These are phyloP conservation scores for Aleiodes testaceus DNA, from an alignment of 2,888 invertebrate genomes.

Conservation along the genomic window DNA sequence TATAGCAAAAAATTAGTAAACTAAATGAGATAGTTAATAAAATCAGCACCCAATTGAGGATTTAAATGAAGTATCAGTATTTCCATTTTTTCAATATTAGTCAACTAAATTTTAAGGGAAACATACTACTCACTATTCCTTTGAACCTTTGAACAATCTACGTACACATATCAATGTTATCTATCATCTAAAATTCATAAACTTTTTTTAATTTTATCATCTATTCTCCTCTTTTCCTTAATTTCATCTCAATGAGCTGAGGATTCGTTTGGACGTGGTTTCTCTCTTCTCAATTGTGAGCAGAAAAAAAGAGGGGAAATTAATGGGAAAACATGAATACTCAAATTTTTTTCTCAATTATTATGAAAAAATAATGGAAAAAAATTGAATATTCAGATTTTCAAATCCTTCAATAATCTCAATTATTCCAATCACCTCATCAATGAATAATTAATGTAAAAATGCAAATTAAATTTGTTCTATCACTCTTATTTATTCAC, in stretches of 20 bases:
- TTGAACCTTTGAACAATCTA: constrained; percentile 52
- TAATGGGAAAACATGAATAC: neutral
- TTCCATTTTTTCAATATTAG: neutral
- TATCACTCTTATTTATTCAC: too few relatives aligned
- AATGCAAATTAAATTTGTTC: too few relatives aligned
- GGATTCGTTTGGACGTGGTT: neutral
- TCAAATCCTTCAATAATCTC: too few relatives aligned
- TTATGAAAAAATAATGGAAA: neutral
- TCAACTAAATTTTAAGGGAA: constrained; percentile 23
- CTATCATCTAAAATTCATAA: constrained; percentile 30
- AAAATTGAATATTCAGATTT: neutral
- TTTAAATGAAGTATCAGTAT: constrained; percentile 26
- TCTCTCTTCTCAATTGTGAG: neutral
- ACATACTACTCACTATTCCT: constrained; percentile 49
- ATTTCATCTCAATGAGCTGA: constrained; percentile 8
- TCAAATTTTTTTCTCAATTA: too few relatives aligned
- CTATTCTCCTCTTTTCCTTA: constrained; percentile 9
- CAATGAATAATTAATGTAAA: too few relatives aligned
- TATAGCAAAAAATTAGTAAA: constrained; percentile 38
- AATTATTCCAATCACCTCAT: too few relatives aligned
- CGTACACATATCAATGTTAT: constrained; percentile 42
- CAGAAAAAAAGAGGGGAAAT: neutral
- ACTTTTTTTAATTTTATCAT: constrained; percentile 21
- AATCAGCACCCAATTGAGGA: constrained; percentile 52
- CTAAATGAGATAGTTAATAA: constrained; percentile 44